Evolutionary conservation across 2,113 vertebrate genomes (phyloP), one percentile per base, ranked within the genome.

Genomic region (Ardeotis arabs): DNA sequence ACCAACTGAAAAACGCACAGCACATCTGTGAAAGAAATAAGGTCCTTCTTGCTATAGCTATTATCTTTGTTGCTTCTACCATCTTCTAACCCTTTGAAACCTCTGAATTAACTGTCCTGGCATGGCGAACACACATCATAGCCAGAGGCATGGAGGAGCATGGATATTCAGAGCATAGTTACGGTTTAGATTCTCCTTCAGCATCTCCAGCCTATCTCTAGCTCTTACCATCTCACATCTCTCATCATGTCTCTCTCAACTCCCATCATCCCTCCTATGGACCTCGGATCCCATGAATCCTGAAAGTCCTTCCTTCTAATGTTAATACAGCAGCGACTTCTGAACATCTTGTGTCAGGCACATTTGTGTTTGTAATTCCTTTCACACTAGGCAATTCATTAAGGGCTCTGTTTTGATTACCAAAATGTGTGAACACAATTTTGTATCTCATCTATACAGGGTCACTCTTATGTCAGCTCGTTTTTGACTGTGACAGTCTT

Each of bases 361-460:
- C 59, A 45, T 94, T 94, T 83, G 89, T 95, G 66, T 93, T 96
- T 93, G 75, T 18, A 91, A 95, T 96, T 91, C 81, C 59, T 76
- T 96, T 94, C 93, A 95, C 70, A 82, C 77, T 25, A 92, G 50
- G 87, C 91, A 96, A 82, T 75, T 94, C 84, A 93, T 92, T 93
- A 95, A 93, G 86, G 58, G 59, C 58, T 94, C 88, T 94, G 89
- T 96, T 96, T 95, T 90, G 92, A 95, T 96, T 95, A 87, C 66
- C 76, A 81, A 85, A 95, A 95, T n/a, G 94, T 95, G 94, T 72
- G 94, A 97, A 96, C 18, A 37, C 89, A 89, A 93, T 92, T 95
- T 94, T 67, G 70, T 93, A 70, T 87, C 91, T 96, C 89, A 87
- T 95, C 84, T 90, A 89, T 93, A 91, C 90, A 70, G 89, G 95